Base-by-base conservation (phyloP, 2,888 invertebrate species). In the Pantelozetes paolii region DNA sequence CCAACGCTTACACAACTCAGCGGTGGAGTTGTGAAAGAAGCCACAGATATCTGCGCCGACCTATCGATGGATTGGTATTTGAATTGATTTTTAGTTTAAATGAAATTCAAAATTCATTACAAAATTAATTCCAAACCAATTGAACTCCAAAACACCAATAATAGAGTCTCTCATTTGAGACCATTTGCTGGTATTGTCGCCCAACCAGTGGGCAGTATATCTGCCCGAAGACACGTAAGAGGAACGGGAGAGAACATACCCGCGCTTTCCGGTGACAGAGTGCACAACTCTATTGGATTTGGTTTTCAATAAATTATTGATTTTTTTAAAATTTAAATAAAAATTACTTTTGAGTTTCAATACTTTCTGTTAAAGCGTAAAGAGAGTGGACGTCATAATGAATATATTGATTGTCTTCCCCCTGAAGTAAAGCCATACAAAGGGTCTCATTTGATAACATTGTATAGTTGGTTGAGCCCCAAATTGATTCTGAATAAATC, bases 361-460 rank as follows among this genome's bases (percentile, higher is more conserved):
- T 28, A 20, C 26, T 48, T 20, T 48, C n/a, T 13, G 20, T 26
- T 5, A 32, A 79, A 8, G 80, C 81, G 71, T 80, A 81, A 59
- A 81, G 74, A 57, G 77, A 79, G 82, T 94, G 93, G 59, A 90
- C 83, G 81, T 92, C 85, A 80, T 89, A 90, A 81, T 93, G 92
- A 28, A 73, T 71, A 40, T 30, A 76, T 15, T 50, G n/a, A 23
- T 67, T 74, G 1, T 71, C 26, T 1, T 74, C 64, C 0, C 76
- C 76, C 5, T 76, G 78, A 1, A 76, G 62, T 23, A 76, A 74
- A n/a, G 74, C 76, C 79, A 80, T 78, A 71, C 80, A 80, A 13
- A 80, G 45, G 0, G 80, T 79, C 54, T 77, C 81, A 71, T 80
- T 75, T 9, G 76, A 77, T n/a, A 79, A 11, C 20, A 70, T 71